phyloP scores from a whole-genome alignment of 1,140 invertebrate species.

The Bombyx mandarina region DNA sequence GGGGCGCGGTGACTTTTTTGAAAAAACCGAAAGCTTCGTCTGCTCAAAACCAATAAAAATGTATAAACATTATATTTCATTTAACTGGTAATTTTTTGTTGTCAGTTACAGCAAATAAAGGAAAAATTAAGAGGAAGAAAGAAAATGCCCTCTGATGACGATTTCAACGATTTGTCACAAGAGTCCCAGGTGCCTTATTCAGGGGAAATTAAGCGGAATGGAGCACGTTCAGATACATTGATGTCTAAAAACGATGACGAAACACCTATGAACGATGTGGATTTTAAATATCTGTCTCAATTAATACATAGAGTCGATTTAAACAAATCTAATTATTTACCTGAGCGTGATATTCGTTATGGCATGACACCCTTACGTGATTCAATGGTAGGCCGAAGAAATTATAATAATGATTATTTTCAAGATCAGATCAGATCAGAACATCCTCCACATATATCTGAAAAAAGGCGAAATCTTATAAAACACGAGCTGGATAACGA shows the following conservation, averaged over 20 bases:
- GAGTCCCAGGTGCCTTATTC: no score
- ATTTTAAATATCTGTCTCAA: conserved; percentile 53
- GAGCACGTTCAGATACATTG: no score
- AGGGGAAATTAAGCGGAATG: no score
- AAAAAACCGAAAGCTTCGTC: no score
- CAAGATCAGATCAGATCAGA: neutral
- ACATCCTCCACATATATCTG: neutral
- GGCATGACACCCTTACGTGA: neutral
- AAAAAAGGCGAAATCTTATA: no score
- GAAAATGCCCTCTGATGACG: conserved; percentile 7
- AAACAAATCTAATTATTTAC: conserved; percentile 18
- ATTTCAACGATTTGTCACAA: neutral
- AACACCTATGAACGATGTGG: conserved; percentile 14
- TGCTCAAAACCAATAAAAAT: no score
- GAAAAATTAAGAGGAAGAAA: conserved; percentile 24
- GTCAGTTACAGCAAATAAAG: conserved; percentile 27
- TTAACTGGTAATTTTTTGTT: conserved; percentile 8
- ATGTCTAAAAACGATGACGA: neutral
- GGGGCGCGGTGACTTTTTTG: no score
- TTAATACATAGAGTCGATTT: conserved; percentile 29
- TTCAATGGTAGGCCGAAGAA: conserved; percentile 5
- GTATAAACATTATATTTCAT: neutral
- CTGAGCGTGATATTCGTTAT: neutral
- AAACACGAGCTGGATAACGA: conserved; percentile 19
- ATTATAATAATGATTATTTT: neutral